Percentiles rank a stretch among this genome's conserved stretches.
phyloP scores from a whole-genome alignment of 2,888 invertebrate species.

The Drosophila atripex region DNA sequence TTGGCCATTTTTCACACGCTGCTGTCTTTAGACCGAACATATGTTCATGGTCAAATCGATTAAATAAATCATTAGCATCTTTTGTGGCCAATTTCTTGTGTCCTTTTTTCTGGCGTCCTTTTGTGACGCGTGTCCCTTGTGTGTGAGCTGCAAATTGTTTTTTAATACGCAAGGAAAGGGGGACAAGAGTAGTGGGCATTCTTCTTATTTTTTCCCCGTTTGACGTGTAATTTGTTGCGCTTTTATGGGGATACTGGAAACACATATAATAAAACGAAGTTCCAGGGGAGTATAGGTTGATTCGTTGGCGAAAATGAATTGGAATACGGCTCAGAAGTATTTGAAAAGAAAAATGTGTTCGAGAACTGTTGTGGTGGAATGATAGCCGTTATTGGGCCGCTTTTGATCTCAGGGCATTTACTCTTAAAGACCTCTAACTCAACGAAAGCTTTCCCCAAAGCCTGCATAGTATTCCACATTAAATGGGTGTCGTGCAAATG shows the following conservation, averaged over 20 bases:
- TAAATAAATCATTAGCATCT: slow-evolving; percentile 84
- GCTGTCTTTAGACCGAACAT: slow-evolving; percentile 61
- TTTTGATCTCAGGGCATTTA: neutral
- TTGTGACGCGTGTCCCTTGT: slow-evolving; percentile 61
- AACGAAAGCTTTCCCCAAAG: neutral
- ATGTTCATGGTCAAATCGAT: slow-evolving; percentile 84
- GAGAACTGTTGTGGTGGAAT: no score
- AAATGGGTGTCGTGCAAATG: slow-evolving; percentile 81
- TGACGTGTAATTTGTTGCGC: slow-evolving; percentile 76
- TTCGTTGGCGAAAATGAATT: slow-evolving; percentile 18
- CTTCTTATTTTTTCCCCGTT: slow-evolving; percentile 23
- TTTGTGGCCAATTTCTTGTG: slow-evolving; percentile 80
- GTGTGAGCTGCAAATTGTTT: slow-evolving; percentile 78
- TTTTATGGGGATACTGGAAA: slow-evolving; percentile 39
- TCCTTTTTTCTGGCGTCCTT: slow-evolving; percentile 58
- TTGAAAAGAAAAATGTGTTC: no score
- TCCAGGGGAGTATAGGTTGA: slow-evolving; percentile 16
- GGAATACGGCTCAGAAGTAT: no score
- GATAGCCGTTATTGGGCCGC: no score
- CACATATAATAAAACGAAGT: neutral
- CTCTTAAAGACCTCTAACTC: neutral
- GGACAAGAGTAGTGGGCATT: slow-evolving; percentile 3
- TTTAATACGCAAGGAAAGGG: slow-evolving; percentile 76
- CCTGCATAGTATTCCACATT: slow-evolving; percentile 45
- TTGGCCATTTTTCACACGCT: slow-evolving; percentile 73